Evolutionary conservation across 2,797 vertebrate genomes (phyloP).

Genomic region (Hippopotamyrus pictus): DNA sequence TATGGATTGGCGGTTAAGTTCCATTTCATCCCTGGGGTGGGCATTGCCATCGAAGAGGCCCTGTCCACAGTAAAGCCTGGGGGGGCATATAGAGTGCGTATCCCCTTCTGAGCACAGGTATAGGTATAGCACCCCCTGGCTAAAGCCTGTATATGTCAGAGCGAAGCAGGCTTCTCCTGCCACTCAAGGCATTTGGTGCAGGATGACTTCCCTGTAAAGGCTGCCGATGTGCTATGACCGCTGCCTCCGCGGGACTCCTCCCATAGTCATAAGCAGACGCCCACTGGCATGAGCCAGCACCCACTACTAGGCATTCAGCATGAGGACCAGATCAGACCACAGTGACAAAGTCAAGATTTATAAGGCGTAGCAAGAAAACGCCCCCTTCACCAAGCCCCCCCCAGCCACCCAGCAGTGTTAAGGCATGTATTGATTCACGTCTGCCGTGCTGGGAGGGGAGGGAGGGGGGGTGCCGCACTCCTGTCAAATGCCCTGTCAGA

Average conservation of each 20-base stretch:
- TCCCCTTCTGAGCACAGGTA: neutral
- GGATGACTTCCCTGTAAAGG: neutral
- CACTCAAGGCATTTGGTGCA: neutral
- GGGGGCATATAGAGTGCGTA: neutral
- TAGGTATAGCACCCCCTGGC: neutral
- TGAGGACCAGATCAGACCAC: neutral
- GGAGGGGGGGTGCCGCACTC: neutral
- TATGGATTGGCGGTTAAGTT: slow-evolving; percentile 1
- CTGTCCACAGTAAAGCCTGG: neutral
- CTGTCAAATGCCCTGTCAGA: slow-evolving; percentile 10
- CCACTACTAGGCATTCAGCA: neutral
- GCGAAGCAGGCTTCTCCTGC: neutral
- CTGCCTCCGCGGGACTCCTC: neutral
- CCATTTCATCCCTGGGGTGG: neutral
- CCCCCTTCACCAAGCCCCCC: neutral
- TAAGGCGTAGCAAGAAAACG: neutral
- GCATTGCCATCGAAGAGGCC: neutral
- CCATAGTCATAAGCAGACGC: neutral
- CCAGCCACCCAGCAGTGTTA: neutral
- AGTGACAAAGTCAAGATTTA: neutral
- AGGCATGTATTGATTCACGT: slow-evolving; percentile 14
- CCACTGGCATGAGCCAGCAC: neutral
- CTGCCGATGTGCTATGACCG: neutral
- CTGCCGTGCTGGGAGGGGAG: neutral
- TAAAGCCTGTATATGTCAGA: neutral